Conservation (phyloP, 2,888 invertebrate species). For the Scaptomyza caliginosa region DNA sequence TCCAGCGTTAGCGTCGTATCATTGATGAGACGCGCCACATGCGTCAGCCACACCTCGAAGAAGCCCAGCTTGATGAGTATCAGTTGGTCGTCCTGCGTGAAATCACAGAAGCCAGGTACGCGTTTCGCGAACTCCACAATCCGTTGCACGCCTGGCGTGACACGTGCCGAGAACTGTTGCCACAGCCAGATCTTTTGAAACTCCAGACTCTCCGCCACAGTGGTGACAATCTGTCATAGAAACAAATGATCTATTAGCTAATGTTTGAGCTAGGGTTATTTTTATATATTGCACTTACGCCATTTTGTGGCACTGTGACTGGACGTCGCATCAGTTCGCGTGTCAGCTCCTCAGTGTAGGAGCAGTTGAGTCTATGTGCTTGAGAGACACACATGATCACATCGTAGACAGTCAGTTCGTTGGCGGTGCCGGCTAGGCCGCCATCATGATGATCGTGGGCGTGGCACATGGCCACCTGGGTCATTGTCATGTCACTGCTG, state of each 20-base stretch:
- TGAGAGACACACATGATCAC: slow-evolving; percentile 91
- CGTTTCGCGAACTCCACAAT: slow-evolving; percentile 98
- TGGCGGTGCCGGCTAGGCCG: slow-evolving; percentile 84
- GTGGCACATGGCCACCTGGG: slow-evolving; percentile 69
- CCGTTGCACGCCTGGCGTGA: slow-evolving; percentile 95
- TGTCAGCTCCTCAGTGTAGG: slow-evolving; percentile 93
- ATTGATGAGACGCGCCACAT: slow-evolving; percentile 92
- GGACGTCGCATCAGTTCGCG: slow-evolving; percentile 89
- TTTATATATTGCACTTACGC: slow-evolving; percentile 64
- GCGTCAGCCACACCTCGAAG: slow-evolving; percentile 97
- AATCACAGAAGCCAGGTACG: slow-evolving; percentile 95
- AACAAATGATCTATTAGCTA: neutral
- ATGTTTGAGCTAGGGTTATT: neutral
- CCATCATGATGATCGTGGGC: slow-evolving; percentile 63
- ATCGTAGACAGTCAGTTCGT: slow-evolving; percentile 89
- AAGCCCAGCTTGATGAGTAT: slow-evolving; percentile 98
- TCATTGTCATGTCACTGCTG: slow-evolving; percentile 55
- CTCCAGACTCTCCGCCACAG: slow-evolving; percentile 88
- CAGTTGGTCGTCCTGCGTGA: slow-evolving; percentile 97
- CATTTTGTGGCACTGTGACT: slow-evolving; percentile 86
- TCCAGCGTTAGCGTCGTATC: slow-evolving; percentile 92
- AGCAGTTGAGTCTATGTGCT: slow-evolving; percentile 94
- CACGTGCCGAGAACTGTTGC: slow-evolving; percentile 93
- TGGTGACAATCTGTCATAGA: slow-evolving; percentile 85
- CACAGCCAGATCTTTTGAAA: slow-evolving; percentile 92